phyloP scores from a whole-genome alignment of 2,113 vertebrate genomes.

The Lucifuga dentata region DNA sequence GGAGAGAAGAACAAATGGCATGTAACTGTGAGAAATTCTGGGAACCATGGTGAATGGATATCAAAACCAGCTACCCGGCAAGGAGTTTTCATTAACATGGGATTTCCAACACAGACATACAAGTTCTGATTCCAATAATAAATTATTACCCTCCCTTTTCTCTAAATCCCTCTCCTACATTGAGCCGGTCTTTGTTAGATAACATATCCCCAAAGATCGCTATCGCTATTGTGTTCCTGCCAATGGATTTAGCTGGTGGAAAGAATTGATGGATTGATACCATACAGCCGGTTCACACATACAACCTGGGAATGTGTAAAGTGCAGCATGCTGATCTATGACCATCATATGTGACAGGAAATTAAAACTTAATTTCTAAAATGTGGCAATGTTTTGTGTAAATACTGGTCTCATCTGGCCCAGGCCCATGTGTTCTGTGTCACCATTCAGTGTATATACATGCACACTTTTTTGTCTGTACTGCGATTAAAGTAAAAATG shows the following conservation, averaged over 20 bases:
- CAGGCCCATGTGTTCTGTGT: too few species aligned
- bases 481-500: too few species aligned
- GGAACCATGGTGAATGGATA: constrained; percentile 72
- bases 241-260: constrained; percentile 62
- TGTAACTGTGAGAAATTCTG: constrained; percentile 69
- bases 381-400: constrained; percentile 9
- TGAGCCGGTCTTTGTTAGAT: constrained; percentile 44
- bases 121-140: constrained; percentile 63
- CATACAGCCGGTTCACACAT: constrained; percentile 25
- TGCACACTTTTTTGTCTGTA: too few species aligned
- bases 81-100: constrained; percentile 78
- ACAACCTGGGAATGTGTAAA: constrained; percentile 22
- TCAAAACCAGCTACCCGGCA: constrained; percentile 68
- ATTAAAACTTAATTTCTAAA: constrained; percentile 18
- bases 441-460: too few species aligned
- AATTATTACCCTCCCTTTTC: constrained; percentile 28
- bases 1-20: constrained; percentile 66
- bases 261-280: constrained; percentile 55
- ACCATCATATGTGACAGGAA: constrained; percentile 10
- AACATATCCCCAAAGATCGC: constrained; percentile 63
- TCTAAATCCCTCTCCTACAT: constrained; percentile 50
- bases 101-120: constrained; percentile 68
- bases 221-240: constrained; percentile 65
- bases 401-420: constrained; percentile 9
- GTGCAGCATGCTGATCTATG: constrained; percentile 2